Conservation (phyloP, 1,140 invertebrate genomes). For the Magallana ariakensis region DNA sequence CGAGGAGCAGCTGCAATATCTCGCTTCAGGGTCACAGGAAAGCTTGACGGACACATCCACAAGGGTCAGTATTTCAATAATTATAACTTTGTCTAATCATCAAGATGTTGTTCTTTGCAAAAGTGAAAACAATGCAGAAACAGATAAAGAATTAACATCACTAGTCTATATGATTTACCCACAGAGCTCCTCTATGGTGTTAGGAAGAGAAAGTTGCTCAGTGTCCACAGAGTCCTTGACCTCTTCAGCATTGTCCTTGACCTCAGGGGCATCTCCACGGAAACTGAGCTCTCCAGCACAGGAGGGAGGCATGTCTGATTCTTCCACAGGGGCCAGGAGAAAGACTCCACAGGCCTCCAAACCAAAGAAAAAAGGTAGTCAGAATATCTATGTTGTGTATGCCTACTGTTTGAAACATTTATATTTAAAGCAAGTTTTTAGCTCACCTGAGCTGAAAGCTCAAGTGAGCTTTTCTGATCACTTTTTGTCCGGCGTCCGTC, state of each 20-base stretch:
- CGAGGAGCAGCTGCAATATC: not conserved
- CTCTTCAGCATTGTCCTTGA: not conserved
- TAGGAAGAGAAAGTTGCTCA: not conserved
- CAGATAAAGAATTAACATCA: no score
- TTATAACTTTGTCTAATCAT: no score
- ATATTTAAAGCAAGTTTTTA: no score
- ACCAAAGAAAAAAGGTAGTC: not conserved
- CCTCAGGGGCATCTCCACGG: constrained; percentile 3
- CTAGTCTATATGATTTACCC: not conserved
- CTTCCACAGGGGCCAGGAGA: not conserved
- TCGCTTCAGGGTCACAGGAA: not conserved
- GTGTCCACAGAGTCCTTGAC: not conserved
- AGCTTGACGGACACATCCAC: constrained; percentile 4
- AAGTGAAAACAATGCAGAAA: no score
- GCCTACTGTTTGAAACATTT: not conserved
- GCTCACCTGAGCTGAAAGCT: no score
- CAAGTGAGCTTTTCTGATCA: no score
- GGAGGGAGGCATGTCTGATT: not conserved
- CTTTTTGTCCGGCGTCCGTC: no score
- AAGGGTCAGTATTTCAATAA: not conserved
- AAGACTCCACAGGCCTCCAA: not conserved
- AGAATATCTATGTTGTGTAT: not conserved
- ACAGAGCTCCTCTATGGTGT: not conserved
- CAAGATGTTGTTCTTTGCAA: no score
- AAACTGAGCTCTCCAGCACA: constrained; percentile 11